phyloP scores from a whole-genome alignment of 2,888 invertebrate species.

The Agriotes lineatus region DNA sequence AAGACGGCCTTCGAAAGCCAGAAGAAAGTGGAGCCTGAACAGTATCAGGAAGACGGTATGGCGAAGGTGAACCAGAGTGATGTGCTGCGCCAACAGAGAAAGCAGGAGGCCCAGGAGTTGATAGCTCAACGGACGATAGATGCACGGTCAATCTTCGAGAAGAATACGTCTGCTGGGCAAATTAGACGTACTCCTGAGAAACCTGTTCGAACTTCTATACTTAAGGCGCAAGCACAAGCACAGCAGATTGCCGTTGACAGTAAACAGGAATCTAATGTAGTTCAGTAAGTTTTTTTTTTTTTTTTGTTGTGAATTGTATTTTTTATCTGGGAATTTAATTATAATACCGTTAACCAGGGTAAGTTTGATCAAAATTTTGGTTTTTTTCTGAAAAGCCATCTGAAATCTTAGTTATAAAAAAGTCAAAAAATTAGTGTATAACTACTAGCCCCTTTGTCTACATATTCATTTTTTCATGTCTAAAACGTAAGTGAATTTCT shows the following conservation, averaged over 20 bases:
- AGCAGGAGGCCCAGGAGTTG: conserved; percentile 79
- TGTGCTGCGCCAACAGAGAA: conserved; percentile 76
- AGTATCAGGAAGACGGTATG: conserved; percentile 57
- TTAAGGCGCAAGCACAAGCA: conserved; percentile 65
- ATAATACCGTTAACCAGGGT: no score
- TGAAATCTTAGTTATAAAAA: no score
- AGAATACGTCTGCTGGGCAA: conserved; percentile 82
- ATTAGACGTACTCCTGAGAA: conserved; percentile 73
- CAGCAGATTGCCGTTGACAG: conserved; percentile 24
- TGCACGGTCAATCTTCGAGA: conserved; percentile 86
- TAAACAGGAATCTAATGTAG: conserved; percentile 37
- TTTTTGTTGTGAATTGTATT: no score
- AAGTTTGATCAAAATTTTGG: no score
- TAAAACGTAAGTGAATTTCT: no score
- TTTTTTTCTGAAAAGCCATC: no score
- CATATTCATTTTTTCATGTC: no score
- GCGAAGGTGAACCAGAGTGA: conserved; percentile 66
- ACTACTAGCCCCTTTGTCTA: no score
- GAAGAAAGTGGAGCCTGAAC: conserved; percentile 43
- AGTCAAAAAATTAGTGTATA: no score
- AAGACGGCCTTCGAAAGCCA: conserved; percentile 50
- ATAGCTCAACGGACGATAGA: conserved; percentile 77
- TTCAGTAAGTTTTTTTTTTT: conserved; percentile 41
- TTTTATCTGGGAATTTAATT: no score
- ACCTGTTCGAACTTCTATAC: conserved; percentile 74